These are phyloP conservation scores for Vidua chalybeata DNA, from an alignment of 2,113 vertebrate species.

Conservation along the genomic window DNA sequence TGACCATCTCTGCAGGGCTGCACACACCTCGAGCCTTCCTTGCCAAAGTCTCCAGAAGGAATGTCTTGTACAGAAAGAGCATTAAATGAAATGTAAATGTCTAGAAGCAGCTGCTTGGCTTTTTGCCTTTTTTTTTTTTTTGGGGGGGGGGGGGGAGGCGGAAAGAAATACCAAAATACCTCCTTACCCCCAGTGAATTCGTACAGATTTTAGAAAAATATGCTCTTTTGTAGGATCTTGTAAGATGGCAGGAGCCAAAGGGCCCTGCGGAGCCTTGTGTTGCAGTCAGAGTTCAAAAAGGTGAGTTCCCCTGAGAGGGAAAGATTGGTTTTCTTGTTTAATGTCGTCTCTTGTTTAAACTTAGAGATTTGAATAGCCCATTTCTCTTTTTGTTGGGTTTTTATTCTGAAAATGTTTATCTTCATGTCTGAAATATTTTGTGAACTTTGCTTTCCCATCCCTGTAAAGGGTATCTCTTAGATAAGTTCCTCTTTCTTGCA, in stretches of 20 bases:
- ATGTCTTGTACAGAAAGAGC: neutral
- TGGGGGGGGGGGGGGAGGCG: no score
- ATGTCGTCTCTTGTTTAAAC: neutral
- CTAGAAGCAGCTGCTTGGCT: neutral
- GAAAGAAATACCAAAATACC: neutral
- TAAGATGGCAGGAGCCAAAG: neutral
- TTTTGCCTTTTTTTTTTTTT: neutral
- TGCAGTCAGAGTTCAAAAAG: constrained; percentile 17
- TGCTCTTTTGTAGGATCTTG: neutral
- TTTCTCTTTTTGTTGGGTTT: neutral
- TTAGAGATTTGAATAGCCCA: neutral
- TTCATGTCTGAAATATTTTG: neutral
- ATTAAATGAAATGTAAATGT: neutral
- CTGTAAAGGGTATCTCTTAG: neutral
- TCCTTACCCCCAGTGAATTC: neutral
- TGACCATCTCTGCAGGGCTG: neutral
- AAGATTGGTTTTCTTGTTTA: constrained; percentile 34
- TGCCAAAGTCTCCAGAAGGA: neutral
- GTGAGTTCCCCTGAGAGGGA: neutral
- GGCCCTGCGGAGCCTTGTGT: neutral
- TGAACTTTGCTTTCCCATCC: neutral
- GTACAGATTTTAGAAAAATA: neutral
- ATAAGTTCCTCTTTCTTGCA: neutral
- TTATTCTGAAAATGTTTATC: neutral
- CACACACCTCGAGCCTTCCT: fast-evolving